Base-by-base conservation (phyloP, 2,797 vertebrate species). In the Rhinogobio ventralis region DNA sequence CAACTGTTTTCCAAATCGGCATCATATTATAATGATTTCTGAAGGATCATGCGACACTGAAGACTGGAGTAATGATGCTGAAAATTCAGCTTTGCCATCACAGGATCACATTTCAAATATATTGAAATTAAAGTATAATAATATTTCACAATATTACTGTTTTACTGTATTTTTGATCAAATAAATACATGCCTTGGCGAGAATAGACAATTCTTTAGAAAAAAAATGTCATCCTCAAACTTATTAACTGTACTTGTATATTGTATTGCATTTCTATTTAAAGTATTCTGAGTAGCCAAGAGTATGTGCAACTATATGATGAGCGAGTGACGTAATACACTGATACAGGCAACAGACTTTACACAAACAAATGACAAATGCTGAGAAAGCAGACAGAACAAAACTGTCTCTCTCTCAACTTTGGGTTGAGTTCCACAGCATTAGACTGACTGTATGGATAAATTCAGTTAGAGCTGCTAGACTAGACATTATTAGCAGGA, bases 401-500 rank as follows among this genome's bases (percentile, higher is more conserved):
- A 55, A 81, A 42, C 30, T 39, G 5, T 53, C 42, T 66, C 14
- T 28, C 60, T 30, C 15, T 53, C 15, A 68, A 28, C 20, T 14
- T 55, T 45, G 10, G 15, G 9, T 66, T 75, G 57, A 33, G 33
- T 42, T 53, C 11, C 15, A 66, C 10, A 42, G 23, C 33, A 33
- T 66, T 25, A 46, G 14, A 25, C 20, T 39, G 60, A 64, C 45
- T 30, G 15, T 60, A 82, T 13, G 23, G 45, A 66, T 20, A 39
- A 36, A 49, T 49, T 67, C 60, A 30, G 9, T 7, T 25, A 66
- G 17, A 23, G 25, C 28, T 79, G 28, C 28, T 15, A 0, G 55
- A 82, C 36, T 64, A 49, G 42, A 62, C 80, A 33, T 72, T 72
- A 14, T 73, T 82, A 64, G 69, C 28, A 74, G 8, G 42, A 53